Base-by-base conservation (phyloP, 2,888 invertebrate species). In the Onthophagus sagittarius region DNA sequence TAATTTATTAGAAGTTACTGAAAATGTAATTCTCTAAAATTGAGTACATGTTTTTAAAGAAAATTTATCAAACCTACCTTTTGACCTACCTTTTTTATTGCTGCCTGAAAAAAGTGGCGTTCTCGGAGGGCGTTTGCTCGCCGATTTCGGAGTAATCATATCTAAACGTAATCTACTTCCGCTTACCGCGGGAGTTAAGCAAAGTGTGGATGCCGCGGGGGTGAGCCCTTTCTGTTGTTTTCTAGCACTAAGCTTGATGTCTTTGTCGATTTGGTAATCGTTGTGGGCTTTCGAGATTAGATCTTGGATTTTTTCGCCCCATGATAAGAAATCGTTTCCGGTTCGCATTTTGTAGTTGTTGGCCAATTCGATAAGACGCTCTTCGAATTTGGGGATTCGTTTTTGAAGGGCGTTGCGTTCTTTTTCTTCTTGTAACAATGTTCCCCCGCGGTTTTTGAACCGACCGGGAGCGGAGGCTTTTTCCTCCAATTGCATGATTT, bases 401-500 rank as follows among this genome's bases (percentile, higher is more conserved):
- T 86, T 92, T 53, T 89, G 88, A 7, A 95, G 89, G 6, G 89
- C 87, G 82, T 94, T 96, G n/a, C 96, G 86, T 80, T 95, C 94
- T 79, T 92, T 94, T 83, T 97, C 97, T 82, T 97, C 97, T 71
- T 90, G 89, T 0, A 97, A 85, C 5, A 97, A 86, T 77, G 94
- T 93, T 0, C 97, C 96, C 0, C 97, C 96, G 62, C 97, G 89
- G 84, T 97, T 96, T 79, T 94, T 92, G 82, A 92, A 95, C 0
- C 97, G 89, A 77, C 92, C 92, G 0, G 94, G 94, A 80, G 94
- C 93, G n/a, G 89, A 89, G 0, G 93, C 92, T 71, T 91, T 89
- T 15, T 89, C 89, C 77, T 96, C 94, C 69, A 96, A 84, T 75
- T 93, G 92, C 1, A 89, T 86, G 90, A 93, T 92, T 80, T 94